Conservation (phyloP, 1,140 invertebrate genomes). For the Panulirus ornatus region DNA sequence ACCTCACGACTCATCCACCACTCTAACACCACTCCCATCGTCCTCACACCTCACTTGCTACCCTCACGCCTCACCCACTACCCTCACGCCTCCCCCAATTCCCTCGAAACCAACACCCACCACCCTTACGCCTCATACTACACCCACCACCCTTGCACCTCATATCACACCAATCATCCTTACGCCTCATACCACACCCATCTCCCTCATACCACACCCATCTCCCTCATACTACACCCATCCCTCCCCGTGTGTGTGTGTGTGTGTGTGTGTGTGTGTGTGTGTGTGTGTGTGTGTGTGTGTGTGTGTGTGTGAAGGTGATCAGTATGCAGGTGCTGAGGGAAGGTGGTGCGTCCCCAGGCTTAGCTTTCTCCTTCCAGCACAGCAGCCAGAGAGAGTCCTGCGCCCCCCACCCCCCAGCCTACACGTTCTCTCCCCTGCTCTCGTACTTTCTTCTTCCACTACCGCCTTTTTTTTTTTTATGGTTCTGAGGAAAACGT, state of each 20-base stretch:
- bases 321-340: background rate
- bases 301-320: conserved; percentile 2
- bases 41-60: background rate
- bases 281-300: conserved; percentile 15
- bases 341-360: background rate
- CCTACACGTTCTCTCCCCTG: background rate
- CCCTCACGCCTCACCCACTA: background rate
- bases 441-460: background rate
- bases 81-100: background rate
- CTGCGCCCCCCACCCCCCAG: background rate
- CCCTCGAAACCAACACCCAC: no score
- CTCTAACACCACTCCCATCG: background rate
- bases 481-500: background rate
- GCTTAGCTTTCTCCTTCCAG: background rate
- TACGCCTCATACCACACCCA: background rate
- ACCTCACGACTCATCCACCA: no score
- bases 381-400: background rate
- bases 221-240: background rate
- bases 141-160: background rate
- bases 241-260: background rate
- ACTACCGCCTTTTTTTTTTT: background rate
- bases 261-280: background rate
- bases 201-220: background rate
- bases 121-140: background rate
- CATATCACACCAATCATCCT: background rate